Percentiles rank a stretch among this genome's conserved stretches.
These are phyloP conservation scores for Oreotrochilus melanogaster DNA, from an alignment of 2,113 vertebrate species.

Conservation along the genomic window DNA sequence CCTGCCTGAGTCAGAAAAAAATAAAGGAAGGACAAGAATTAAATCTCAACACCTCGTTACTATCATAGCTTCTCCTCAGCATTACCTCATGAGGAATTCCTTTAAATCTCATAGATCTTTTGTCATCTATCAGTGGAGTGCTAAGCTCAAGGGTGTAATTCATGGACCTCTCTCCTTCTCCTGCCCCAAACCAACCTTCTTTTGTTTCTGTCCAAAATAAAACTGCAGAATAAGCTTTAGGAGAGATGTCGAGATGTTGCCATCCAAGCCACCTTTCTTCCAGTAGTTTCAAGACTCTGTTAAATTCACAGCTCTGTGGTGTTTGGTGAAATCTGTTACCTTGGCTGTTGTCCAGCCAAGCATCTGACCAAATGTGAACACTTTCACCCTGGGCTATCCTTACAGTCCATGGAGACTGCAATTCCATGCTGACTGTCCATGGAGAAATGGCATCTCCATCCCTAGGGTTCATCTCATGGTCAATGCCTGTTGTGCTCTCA, in stretches of 20 bases:
- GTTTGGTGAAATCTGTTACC: neutral
- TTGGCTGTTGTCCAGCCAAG: neutral
- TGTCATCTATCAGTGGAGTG: neutral
- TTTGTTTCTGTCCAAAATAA: neutral
- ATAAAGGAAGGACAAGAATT: conserved; percentile 29
- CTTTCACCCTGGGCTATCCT: neutral
- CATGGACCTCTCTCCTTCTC: neutral
- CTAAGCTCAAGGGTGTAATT: neutral
- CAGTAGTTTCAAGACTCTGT: neutral
- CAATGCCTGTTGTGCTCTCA: neutral
- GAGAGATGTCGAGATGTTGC: neutral
- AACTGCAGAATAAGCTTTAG: neutral
- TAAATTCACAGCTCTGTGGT: neutral
- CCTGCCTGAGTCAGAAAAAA: neutral
- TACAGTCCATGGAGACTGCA: neutral
- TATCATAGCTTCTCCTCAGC: conserved; percentile 27
- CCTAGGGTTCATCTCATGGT: neutral
- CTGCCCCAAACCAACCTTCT: neutral
- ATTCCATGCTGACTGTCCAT: too few species aligned
- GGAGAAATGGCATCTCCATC: neutral
- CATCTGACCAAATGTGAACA: neutral
- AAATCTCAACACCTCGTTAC: conserved; percentile 51
- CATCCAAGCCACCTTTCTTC: neutral
- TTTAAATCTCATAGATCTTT: conserved; percentile 51
- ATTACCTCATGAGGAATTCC: conserved; percentile 37